A percentile compares a stretch with the other conserved stretches of the same genome.
These are phyloP conservation scores for Ormyrus pomaceus DNA, from an alignment of 2,888 invertebrate species.

Conservation along the genomic window DNA sequence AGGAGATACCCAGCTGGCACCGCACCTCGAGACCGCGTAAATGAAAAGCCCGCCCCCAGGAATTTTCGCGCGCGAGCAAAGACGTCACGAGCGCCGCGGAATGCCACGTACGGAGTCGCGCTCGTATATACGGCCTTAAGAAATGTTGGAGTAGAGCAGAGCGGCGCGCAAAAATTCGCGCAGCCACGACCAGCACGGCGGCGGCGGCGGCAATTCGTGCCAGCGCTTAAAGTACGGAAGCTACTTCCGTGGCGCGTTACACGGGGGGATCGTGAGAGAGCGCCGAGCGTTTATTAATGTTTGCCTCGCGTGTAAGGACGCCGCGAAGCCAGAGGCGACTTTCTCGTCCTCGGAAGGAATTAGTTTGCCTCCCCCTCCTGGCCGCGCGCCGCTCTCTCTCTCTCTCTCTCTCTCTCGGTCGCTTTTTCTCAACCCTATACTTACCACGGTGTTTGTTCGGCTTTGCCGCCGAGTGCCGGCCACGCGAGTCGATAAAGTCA, in stretches of 20 bases:
- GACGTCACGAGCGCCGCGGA: not conserved
- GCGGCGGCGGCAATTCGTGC: conserved; percentile 41
- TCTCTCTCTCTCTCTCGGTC: not conserved
- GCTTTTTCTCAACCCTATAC: conserved; percentile 16
- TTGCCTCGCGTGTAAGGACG: conserved; percentile 51
- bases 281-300: conserved; percentile 54
- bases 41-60: not conserved
- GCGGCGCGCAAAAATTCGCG: conserved; percentile 36
- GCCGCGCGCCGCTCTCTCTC: not conserved
- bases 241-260: conserved; percentile 48
- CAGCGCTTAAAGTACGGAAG: conserved; percentile 52
- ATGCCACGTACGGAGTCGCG: not conserved
- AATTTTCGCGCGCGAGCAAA: conserved; percentile 14
- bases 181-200: not conserved
- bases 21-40: not conserved
- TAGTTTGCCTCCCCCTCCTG: conserved; percentile 21
- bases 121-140: not conserved
- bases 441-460: conserved; percentile 37
- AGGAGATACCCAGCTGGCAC: not conserved
- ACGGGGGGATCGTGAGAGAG: not conserved
- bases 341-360: conserved; percentile 49
- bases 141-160: not conserved
- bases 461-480: not conserved
- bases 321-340: conserved; percentile 34
- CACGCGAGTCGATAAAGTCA: conserved; percentile 45